These are phyloP conservation scores for Erpornis zantholeuca DNA, from an alignment of 2,113 vertebrate species.

Conservation along the genomic window DNA sequence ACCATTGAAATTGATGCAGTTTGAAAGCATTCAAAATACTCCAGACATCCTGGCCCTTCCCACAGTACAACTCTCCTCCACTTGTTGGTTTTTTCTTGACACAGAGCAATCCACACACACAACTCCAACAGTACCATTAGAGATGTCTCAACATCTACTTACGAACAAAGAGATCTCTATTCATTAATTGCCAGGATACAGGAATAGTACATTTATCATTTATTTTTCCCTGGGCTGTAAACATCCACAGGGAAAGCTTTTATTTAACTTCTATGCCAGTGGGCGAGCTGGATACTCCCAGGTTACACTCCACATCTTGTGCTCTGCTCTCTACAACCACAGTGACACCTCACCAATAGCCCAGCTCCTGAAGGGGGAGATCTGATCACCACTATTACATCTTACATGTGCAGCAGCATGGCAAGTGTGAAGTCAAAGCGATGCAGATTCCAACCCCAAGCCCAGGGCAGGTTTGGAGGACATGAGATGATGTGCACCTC, in stretches of 20 bases:
- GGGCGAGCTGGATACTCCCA: background rate
- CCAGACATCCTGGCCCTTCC: background rate
- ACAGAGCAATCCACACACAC: background rate
- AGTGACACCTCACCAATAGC: background rate
- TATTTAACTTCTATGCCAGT: background rate
- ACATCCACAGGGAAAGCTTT: background rate
- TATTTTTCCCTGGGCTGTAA: background rate
- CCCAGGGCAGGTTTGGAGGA: background rate
- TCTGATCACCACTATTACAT: background rate
- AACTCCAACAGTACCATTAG: background rate
- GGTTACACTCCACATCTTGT: background rate
- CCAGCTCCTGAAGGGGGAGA: background rate
- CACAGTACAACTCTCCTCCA: background rate
- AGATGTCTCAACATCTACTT: background rate
- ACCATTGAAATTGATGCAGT: background rate
- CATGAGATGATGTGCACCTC: background rate
- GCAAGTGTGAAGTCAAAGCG: fast-evolving
- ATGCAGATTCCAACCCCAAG: background rate
- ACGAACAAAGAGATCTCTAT: background rate
- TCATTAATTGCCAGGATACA: background rate
- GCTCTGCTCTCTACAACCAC: background rate
- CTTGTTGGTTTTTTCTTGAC: background rate
- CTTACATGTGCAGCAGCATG: background rate
- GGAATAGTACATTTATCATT: background rate
- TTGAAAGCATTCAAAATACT: background rate